Base-by-base conservation (phyloP, 2,888 invertebrate species). In the Diabrotica balteata region DNA sequence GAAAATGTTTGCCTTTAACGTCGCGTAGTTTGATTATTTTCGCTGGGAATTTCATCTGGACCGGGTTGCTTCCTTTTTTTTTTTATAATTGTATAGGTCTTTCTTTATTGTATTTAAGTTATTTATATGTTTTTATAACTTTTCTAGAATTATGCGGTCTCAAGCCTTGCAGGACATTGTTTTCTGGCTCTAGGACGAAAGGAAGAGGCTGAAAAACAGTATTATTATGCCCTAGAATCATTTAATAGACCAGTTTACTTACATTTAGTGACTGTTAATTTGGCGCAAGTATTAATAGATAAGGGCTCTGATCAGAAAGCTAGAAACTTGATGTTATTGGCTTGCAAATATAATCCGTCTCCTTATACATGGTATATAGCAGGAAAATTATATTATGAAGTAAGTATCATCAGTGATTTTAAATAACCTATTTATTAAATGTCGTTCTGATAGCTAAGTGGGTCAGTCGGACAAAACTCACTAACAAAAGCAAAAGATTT, bases 301-400 rank as follows among this genome's bases (percentile, higher is more conserved):
- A 66, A 76, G 8, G 78, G 78, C 2, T 73, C 82, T 32, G 66
- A 74, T 52, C 80, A 82, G 62, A 73, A 75, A 57, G 81, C 83
- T n/a, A 76, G 82, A 66, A 80, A 81, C 71, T 66, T 80, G 7
- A 68, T 83, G 8, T 71, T 84, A 42, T 66, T 77, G 9, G 80
- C 82, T 7, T 82, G 82, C 67, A 83, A 83, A 71, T 69, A 76
- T 58, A 76, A 77, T 59, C 81, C 83, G 7, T 81, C 84, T 0
- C 81, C 84, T 6, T 80, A 80, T 59, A 78, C 81, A 2, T 85
- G 84, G 85, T 72, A 78, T 53, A 71, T 67, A 45, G 76, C 78
- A 42, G 82, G 80, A 6, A 75, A 75, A 50, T 57, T 77, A 4
- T 80, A 76, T 71, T 78, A 77, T 58, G 69, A 74, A 62, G 79